phyloP scores from a whole-genome alignment of 2,888 invertebrate genomes.

The Congeria kusceri region DNA sequence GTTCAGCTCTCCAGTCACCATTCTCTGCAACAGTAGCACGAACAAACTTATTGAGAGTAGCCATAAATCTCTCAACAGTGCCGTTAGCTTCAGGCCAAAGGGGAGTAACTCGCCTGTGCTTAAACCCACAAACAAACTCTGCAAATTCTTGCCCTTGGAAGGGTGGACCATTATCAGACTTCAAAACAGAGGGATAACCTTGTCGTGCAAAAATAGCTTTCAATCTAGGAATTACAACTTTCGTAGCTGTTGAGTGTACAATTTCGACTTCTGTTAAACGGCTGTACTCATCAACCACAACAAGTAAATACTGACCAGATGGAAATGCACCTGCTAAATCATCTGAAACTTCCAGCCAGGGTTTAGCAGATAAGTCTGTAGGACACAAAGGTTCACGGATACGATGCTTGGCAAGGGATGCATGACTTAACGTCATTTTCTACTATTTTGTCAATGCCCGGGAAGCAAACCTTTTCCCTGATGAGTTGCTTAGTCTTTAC shows the following conservation, averaged over 20 bases:
- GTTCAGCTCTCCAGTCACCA: no score
- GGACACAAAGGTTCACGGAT: no score
- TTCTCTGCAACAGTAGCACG: no score
- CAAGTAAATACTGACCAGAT: constrained; percentile 17
- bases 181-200: constrained; percentile 29
- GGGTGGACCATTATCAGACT: constrained; percentile 58
- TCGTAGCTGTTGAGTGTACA: constrained; percentile 1
- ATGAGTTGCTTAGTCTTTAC: constrained; percentile 19
- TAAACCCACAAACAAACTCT: constrained; percentile 61
- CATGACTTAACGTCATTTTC: constrained; percentile 38
- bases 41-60: constrained; percentile 46
- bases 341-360: background rate
- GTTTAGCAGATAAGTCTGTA: no score
- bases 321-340: constrained; percentile 15
- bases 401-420: constrained; percentile 42
- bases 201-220: constrained; percentile 30
- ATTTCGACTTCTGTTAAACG: constrained; percentile 16
- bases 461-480: constrained; percentile 66
- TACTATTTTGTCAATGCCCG: constrained; percentile 55
- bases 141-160: constrained; percentile 49
- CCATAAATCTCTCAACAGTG: no score
- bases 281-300: constrained; percentile 13
- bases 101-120: constrained; percentile 58
- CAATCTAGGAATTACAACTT: constrained; percentile 17
- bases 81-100: constrained; percentile 64